A percentile compares a stretch with the other conserved stretches of the same genome.
Evolutionary conservation across 2,113 vertebrate species (phyloP).

Genomic region (Sander lucioperca): DNA sequence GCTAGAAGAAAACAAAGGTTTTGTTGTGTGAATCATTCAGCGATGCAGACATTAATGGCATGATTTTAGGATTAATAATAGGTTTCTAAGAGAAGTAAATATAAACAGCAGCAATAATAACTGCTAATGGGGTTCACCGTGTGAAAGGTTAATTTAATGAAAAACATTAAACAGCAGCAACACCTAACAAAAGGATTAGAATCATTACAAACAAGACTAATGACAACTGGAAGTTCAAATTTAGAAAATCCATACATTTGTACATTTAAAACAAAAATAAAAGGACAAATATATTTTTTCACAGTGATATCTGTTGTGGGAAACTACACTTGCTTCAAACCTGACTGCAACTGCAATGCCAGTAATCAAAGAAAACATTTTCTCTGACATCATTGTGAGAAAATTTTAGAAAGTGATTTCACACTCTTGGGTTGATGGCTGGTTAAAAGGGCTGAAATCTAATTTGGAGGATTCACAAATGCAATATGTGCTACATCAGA

Average conservation of each 20-base stretch:
- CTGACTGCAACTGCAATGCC: neutral
- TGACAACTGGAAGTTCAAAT: neutral
- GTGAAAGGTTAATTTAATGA: neutral
- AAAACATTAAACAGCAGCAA: neutral
- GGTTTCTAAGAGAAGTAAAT: neutral
- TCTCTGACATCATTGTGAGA: conserved; percentile 15
- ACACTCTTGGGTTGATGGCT: conserved; percentile 47
- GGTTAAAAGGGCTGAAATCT: conserved; percentile 67
- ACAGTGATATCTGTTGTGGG: neutral
- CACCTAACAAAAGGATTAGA: neutral
- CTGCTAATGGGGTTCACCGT: neutral
- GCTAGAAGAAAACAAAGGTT: neutral
- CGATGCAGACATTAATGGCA: neutral
- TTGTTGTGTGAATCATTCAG: neutral
- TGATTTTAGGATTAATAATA: neutral
- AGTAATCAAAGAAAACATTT: conserved; percentile 8
- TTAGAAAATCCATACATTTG: neutral
- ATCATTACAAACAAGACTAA: neutral
- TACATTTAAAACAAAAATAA: neutral
- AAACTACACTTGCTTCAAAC: neutral
- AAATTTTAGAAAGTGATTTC: neutral
- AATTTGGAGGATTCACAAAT: conserved; percentile 65
- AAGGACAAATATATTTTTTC: neutral
- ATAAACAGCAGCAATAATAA: neutral
- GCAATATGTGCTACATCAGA: conserved; percentile 52